Conservation (phyloP, 2,113 vertebrate genomes). For the Indicator indicator region DNA sequence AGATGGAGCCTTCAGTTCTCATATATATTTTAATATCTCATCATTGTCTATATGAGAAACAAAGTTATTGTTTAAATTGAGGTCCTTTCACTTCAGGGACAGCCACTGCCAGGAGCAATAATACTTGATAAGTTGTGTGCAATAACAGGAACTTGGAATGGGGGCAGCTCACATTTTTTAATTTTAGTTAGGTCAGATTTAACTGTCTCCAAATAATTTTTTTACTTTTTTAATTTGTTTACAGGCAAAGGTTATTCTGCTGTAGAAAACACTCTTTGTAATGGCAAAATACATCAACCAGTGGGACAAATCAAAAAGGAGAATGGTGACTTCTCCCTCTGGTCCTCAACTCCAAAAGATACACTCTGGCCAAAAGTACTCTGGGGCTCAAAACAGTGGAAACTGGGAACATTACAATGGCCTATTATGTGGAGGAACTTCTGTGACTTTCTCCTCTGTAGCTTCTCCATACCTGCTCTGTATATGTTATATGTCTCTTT, state of each 20-base stretch:
- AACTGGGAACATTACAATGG: not conserved
- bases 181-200: constrained; percentile 1
- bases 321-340: not conserved
- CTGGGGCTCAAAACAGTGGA: not conserved
- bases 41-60: constrained; percentile 28
- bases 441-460: not conserved
- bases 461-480: not conserved
- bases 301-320: not conserved
- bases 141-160: not conserved
- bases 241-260: not conserved
- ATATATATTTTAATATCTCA: constrained; percentile 35
- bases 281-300: not conserved
- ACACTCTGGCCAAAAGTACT: not conserved
- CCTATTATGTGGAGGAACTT: not conserved
- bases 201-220: not conserved
- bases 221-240: not conserved
- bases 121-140: not conserved
- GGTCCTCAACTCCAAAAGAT: not conserved
- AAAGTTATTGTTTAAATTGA: constrained; percentile 27
- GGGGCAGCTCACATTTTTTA: not conserved
- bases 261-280: not conserved
- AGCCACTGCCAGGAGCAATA: not conserved
- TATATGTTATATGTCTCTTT: not conserved
- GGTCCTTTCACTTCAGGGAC: constrained; percentile 3
- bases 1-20: constrained; percentile 50